phyloP scores from a whole-genome alignment of 2,797 vertebrate species.

The Distichodus sexfasciatus region DNA sequence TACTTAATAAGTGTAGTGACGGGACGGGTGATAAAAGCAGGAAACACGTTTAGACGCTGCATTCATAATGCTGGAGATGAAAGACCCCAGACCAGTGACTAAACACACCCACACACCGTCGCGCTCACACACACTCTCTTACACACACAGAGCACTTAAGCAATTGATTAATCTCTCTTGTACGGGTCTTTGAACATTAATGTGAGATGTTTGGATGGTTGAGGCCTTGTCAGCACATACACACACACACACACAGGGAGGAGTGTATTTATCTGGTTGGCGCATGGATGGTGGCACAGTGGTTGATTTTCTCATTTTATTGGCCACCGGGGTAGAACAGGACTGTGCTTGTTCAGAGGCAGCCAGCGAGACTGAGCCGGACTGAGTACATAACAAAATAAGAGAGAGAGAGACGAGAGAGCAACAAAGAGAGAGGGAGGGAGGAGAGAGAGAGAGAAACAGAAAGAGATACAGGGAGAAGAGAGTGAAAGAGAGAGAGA shows the following conservation, averaged over 20 bases:
- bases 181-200: slow-evolving; percentile 27
- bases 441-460: neutral
- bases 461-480: neutral
- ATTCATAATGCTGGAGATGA: slow-evolving; percentile 1
- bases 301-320: slow-evolving; percentile 86
- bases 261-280: slow-evolving; percentile 50
- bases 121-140: too few species aligned
- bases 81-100: slow-evolving; percentile 11
- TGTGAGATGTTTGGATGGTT: slow-evolving; percentile 18
- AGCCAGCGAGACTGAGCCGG: slow-evolving; percentile 52
- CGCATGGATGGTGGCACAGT: slow-evolving; percentile 65
- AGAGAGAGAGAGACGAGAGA: neutral
- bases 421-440: neutral
- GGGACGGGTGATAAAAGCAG: slow-evolving; percentile 21
- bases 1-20: slow-evolving; percentile 18
- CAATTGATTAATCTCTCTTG: slow-evolving; percentile 15
- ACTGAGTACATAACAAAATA: slow-evolving; percentile 31
- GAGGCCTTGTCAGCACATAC: neutral
- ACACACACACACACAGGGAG: slow-evolving; percentile 33
- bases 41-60: neutral
- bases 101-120: slow-evolving; percentile 3
- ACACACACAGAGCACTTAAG: neutral
- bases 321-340: slow-evolving; percentile 86
- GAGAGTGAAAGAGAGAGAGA: neutral
- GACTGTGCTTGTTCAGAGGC: slow-evolving; percentile 76